phyloP scores from a whole-genome alignment of 2,797 vertebrate species.

The Threskiornis aethiopicus region DNA sequence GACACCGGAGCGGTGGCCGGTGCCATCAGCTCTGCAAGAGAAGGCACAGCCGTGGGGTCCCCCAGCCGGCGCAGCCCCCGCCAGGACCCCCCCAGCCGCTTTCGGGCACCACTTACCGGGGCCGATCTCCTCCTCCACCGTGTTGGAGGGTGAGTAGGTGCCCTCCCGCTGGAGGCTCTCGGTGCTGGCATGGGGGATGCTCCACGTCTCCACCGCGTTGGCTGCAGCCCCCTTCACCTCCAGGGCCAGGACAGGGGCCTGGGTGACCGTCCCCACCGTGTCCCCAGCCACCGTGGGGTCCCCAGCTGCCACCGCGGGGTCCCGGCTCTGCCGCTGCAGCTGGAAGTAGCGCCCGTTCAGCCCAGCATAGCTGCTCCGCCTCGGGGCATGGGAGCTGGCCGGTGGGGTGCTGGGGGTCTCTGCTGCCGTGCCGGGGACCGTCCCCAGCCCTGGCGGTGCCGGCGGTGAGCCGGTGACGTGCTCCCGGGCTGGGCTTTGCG shows the following conservation, averaged over 20 bases:
- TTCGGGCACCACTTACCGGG: background rate
- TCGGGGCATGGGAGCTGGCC: background rate
- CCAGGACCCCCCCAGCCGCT: fast-evolving
- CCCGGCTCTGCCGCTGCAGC: background rate
- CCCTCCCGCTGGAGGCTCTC: background rate
- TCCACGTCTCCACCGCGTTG: background rate
- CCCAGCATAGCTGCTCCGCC: conserved; percentile 23
- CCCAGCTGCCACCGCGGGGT: background rate
- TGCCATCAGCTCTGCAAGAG: background rate
- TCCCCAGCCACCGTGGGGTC: background rate
- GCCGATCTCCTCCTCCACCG: background rate
- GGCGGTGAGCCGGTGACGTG: fast-evolving
- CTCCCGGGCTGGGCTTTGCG: background rate
- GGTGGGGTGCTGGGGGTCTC: background rate
- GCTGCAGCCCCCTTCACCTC: background rate
- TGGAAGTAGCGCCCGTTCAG: conserved; percentile 73
- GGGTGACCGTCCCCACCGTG: fast-evolving
- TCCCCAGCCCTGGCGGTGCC: background rate
- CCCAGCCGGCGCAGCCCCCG: fast-evolving
- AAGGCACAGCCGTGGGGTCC: background rate
- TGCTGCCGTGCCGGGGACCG: fast-evolving
- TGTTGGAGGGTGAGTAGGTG: background rate
- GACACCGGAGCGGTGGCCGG: background rate
- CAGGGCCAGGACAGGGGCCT: background rate
- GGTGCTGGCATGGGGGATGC: background rate